Evolutionary conservation across 2,113 vertebrate species (phyloP).

Genomic region (Anguilla japonica): DNA sequence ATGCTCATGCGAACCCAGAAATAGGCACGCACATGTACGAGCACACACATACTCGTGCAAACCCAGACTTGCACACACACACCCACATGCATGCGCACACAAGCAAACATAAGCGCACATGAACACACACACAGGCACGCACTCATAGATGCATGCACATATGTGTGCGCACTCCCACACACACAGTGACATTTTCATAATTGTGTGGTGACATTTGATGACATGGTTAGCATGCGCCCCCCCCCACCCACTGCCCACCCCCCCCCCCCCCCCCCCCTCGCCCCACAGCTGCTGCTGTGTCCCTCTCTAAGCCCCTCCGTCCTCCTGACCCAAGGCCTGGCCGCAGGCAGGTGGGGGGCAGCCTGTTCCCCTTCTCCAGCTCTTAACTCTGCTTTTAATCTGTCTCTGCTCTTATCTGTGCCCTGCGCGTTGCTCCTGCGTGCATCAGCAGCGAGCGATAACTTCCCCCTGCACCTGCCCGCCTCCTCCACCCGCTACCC

Average conservation of each 20-base stretch:
- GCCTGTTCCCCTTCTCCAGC: not conserved
- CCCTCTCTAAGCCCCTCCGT: not conserved
- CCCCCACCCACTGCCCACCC: no score
- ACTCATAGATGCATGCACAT: not conserved
- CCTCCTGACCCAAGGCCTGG: not conserved
- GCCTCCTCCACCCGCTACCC: constrained; percentile 39
- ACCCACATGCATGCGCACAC: no score
- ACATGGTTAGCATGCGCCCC: not conserved
- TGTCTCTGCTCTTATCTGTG: not conserved
- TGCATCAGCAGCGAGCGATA: constrained; percentile 58
- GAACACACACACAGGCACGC: no score
- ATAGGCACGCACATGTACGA: not conserved
- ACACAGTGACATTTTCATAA: not conserved
- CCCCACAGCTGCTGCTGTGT: not conserved
- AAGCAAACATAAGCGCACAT: no score
- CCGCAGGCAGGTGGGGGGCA: not conserved
- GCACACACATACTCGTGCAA: no score
- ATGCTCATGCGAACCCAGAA: no score
- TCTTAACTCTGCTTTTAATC: not conserved
- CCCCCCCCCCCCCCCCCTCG: no score
- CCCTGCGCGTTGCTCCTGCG: constrained; percentile 7
- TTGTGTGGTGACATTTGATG: not conserved
- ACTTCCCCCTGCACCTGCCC: constrained; percentile 68
- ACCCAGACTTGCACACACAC: no score
- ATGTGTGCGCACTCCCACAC: not conserved